Percentiles rank a stretch among this genome's conserved stretches.
These are phyloP conservation scores for Eulithis testata DNA, from an alignment of 2,888 invertebrate genomes.

Conservation along the genomic window DNA sequence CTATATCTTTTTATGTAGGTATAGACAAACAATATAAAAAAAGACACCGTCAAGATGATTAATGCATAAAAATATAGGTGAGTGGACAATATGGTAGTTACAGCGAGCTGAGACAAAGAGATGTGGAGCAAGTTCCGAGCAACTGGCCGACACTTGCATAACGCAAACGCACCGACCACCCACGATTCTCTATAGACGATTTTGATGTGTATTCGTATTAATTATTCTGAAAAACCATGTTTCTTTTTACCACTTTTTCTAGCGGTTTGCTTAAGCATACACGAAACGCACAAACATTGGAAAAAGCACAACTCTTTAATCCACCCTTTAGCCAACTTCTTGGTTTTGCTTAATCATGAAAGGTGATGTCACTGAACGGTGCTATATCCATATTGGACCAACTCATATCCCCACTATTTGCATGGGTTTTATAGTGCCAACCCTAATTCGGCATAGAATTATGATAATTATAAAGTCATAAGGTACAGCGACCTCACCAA, in stretches of 20 bases:
- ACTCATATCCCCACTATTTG: too few species aligned
- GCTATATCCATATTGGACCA: too few species aligned
- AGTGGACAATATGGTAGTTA: conserved; percentile 48
- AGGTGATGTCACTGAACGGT: too few species aligned
- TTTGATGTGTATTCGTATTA: not conserved
- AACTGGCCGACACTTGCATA: conserved; percentile 71
- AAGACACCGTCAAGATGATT: not conserved
- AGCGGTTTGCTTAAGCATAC: too few species aligned
- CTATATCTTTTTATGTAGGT: not conserved
- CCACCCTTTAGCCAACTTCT: too few species aligned
- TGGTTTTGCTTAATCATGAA: too few species aligned
- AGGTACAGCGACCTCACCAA: conserved; percentile 26
- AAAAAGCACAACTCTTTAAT: too few species aligned
- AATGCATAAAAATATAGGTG: conserved; percentile 38
- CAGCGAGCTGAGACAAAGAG: conserved; percentile 67
- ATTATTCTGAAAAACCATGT: too few species aligned
- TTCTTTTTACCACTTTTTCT: too few species aligned
- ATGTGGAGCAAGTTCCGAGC: conserved; percentile 77
- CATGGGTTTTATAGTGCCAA: not conserved
- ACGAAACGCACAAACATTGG: too few species aligned
- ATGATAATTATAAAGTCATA: not conserved
- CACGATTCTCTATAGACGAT: conserved; percentile 3
- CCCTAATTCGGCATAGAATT: conserved; percentile 2
- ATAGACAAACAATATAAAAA: not conserved
- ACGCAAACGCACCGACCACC: conserved; percentile 56